A percentile compares a stretch with the other conserved stretches of the same genome.
Evolutionary conservation across 35 echinoderm and acorn worm genomes (phyloP).

Genomic region (Strongylocentrotus purpuratus): DNA sequence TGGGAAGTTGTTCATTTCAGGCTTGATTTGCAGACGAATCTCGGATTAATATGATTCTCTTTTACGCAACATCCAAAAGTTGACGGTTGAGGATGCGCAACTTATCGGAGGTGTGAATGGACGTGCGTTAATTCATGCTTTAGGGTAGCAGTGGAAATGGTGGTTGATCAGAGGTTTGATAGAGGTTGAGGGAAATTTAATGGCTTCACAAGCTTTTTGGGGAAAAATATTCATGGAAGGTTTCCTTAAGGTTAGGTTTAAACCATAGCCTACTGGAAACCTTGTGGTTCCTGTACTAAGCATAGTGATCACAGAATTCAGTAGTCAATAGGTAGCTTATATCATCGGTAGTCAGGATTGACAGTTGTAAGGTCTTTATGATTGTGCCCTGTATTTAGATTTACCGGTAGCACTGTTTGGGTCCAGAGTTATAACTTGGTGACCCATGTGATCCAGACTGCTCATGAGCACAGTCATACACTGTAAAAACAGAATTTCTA

Average conservation of each 20-base stretch:
- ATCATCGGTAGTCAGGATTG: too few relatives aligned
- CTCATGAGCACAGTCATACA: neutral
- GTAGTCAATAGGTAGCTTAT: too few relatives aligned
- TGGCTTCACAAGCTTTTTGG: neutral
- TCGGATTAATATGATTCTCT: neutral
- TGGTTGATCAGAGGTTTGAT: neutral
- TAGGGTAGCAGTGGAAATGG: neutral
- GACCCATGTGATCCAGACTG: too few relatives aligned
- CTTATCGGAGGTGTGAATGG: neutral
- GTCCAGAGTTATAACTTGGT: neutral
- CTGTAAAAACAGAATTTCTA: neutral
- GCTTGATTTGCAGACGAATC: neutral
- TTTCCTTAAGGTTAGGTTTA: neutral
- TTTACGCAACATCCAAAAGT: neutral
- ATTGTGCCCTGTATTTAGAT: neutral
- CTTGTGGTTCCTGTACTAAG: too few relatives aligned
- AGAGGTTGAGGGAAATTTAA: neutral
- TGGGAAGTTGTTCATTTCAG: slow-evolving; percentile 2
- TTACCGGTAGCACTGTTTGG: neutral
- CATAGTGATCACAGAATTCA: too few relatives aligned
- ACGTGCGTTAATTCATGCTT: neutral
- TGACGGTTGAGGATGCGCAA: neutral
- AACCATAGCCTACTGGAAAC: too few relatives aligned
- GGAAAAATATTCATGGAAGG: neutral
- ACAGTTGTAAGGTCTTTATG: neutral